Evolutionary conservation across 2,113 vertebrate genomes (phyloP).

Genomic region (Paedocypris sp.): DNA sequence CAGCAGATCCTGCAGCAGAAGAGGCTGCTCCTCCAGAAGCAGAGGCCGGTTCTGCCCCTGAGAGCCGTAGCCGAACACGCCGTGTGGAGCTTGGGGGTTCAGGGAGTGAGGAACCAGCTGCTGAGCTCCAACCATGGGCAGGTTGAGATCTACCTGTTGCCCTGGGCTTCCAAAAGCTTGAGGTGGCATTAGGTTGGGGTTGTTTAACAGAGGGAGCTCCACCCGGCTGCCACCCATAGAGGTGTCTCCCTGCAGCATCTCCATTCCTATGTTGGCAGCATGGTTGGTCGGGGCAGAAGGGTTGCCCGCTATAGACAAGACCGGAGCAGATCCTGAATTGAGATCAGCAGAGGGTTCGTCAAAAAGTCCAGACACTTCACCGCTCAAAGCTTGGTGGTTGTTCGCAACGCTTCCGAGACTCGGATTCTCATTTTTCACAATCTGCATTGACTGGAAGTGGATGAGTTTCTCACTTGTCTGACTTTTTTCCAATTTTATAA

Average conservation of each 20-base stretch:
- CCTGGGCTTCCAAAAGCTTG: slow-evolving; percentile 28
- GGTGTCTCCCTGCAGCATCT: slow-evolving; percentile 55
- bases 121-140: slow-evolving; percentile 49
- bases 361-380: slow-evolving; percentile 39
- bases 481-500: slow-evolving; percentile 46
- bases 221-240: too few species aligned
- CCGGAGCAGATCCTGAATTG: slow-evolving; percentile 60
- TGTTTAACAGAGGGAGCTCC: slow-evolving; percentile 47
- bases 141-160: slow-evolving; percentile 37
- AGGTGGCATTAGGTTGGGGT: slow-evolving; percentile 54
- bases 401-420: slow-evolving; percentile 35
- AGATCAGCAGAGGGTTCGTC: slow-evolving; percentile 47
- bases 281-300: slow-evolving; percentile 48
- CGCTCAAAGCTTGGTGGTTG: slow-evolving; percentile 29
- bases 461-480: slow-evolving; percentile 35
- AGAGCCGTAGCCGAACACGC: slow-evolving; percentile 52
- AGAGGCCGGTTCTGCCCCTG: slow-evolving; percentile 65
- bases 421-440: slow-evolving; percentile 44
- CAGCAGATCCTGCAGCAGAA: slow-evolving; percentile 89
- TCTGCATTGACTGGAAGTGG: slow-evolving; percentile 31
- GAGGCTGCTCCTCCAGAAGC: slow-evolving; percentile 87
- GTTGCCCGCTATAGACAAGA: slow-evolving; percentile 58
- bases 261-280: slow-evolving; percentile 44
- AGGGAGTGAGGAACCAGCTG: slow-evolving; percentile 51
- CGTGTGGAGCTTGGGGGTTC: slow-evolving; percentile 35